Base-by-base conservation (phyloP, 2,888 invertebrate species). In the Microctonus aethiopoides region DNA sequence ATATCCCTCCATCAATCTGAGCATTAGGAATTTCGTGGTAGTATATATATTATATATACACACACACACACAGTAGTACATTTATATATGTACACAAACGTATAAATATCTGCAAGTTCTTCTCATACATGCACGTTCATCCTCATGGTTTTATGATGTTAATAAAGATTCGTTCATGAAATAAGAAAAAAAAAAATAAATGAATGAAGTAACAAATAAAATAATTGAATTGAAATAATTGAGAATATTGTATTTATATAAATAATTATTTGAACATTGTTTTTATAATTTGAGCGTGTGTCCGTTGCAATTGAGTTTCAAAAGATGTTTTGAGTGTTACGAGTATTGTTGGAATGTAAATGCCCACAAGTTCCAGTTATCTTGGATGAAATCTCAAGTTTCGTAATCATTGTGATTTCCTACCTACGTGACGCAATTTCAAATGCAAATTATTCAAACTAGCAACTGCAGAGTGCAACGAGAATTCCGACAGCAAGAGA, bases 371-470 rank as follows among this genome's bases (percentile, higher is more conserved):
- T 63, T 51, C 75, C 78, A 36, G 56, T 64, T 54, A 69, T 73
- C 67, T 71, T 62, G 54, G 59, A 59, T 66, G 74, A 75, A 81
- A 80, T 80, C 79, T 78, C 81, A 80, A 81, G 81, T 81, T 81
- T 77, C 78, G 75, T 82, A 82, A 83, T 80, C 80, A 80, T 81
- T 77, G 79, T 78, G 79, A 83, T 83, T 83, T 80, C 79, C 73
- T 76, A 76, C 76, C 75, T 79, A 80, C 83, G 81, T 82, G 81
- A 81, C 75, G 78, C 80, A 80, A 81, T 83, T 81, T 78, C 78
- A 74, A 83, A 82, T 81, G 75, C 76, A 76, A 78, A 82, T 82
- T 83, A 82, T 82, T 83, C 81, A 80, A 79, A 81, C 80, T 78
- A 57, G 36, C 59, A 46, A 64, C 76, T 63, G 72, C 67, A n/a